phyloP scores from a whole-genome alignment of 2,113 vertebrate genomes.

The Eonycteris spelaea region DNA sequence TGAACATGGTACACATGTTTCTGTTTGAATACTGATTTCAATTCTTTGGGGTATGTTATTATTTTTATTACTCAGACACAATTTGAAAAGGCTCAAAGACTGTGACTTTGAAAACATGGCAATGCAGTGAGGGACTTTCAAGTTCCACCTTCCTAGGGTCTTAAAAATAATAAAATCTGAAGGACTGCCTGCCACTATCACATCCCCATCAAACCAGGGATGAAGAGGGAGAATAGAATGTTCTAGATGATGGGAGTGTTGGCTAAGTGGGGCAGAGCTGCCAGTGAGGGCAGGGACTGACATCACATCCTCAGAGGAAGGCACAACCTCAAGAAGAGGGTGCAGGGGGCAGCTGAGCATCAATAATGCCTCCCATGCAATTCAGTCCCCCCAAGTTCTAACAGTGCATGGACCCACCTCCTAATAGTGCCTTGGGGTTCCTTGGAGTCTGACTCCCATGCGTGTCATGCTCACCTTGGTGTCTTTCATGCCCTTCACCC shows the following conservation, averaged over 20 bases:
- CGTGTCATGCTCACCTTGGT: not conserved
- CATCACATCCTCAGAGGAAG: too few relatives aligned
- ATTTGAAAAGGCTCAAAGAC: not conserved
- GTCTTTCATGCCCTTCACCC: not conserved
- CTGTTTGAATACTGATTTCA: not conserved
- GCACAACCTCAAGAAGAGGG: not conserved
- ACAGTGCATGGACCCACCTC: not conserved
- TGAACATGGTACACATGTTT: fast-evolving
- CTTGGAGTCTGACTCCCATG: too few relatives aligned
- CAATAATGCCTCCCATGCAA: fast-evolving
- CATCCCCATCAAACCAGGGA: not conserved
- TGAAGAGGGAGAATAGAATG: not conserved
- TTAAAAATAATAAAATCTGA: not conserved
- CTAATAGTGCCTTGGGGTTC: not conserved
- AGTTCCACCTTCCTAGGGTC: not conserved
- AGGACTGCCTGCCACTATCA: too few relatives aligned
- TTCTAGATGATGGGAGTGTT: not conserved
- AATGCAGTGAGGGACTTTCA: fast-evolving
- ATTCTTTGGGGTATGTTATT: too few relatives aligned
- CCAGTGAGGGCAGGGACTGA: not conserved
- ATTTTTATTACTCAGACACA: not conserved
- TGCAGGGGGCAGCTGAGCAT: not conserved
- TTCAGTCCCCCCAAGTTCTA: not conserved
- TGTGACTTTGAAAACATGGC: not conserved
- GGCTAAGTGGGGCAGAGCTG: not conserved